These are phyloP conservation scores for Eunapius fragilis DNA, from an alignment of 37 sponge, comb jelly and placozoan species.

Conservation along the genomic window DNA sequence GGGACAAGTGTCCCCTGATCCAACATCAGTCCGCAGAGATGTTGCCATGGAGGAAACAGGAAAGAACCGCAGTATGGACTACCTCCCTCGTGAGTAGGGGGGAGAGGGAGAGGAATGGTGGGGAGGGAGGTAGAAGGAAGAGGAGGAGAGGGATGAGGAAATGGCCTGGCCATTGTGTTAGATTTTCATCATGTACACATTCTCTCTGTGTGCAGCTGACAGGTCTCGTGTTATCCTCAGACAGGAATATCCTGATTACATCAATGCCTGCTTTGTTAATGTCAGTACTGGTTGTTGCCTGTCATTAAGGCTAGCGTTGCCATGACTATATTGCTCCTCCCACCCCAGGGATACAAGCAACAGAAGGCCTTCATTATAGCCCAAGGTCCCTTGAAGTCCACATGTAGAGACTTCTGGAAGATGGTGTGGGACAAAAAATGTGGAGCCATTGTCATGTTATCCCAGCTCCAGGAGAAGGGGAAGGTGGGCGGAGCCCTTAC, in stretches of 20 bases:
- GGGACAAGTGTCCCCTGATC: constrained; percentile 39
- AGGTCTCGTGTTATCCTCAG: not conserved
- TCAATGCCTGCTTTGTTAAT: constrained; percentile 29
- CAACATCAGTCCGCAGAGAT: not conserved
- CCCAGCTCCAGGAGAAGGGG: constrained; percentile 6
- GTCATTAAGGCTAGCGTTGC: not conserved
- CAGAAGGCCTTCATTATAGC: constrained; percentile 37
- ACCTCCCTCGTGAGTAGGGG: constrained; percentile 33
- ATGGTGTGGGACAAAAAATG: constrained; percentile 18
- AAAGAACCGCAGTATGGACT: constrained; percentile 41
- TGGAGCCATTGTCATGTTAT: constrained; percentile 5
- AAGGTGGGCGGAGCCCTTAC: not conserved
- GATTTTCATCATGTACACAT: not conserved
- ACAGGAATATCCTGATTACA: constrained; percentile 26
- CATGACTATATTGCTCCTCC: not conserved
- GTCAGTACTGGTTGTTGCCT: constrained; percentile 8
- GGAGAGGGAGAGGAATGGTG: not conserved
- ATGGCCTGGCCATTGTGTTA: too few species aligned
- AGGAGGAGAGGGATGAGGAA: not conserved
- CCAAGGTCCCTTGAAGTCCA: constrained; percentile 18
- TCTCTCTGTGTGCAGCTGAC: constrained; percentile 5
- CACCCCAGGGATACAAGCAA: constrained; percentile 29
- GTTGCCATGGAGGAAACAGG: constrained; percentile 7
- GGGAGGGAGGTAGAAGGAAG: too few species aligned
- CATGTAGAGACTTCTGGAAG: constrained; percentile 39